Evolutionary conservation across 2,113 vertebrate genomes (phyloP).

Genomic region (Caretta caretta): DNA sequence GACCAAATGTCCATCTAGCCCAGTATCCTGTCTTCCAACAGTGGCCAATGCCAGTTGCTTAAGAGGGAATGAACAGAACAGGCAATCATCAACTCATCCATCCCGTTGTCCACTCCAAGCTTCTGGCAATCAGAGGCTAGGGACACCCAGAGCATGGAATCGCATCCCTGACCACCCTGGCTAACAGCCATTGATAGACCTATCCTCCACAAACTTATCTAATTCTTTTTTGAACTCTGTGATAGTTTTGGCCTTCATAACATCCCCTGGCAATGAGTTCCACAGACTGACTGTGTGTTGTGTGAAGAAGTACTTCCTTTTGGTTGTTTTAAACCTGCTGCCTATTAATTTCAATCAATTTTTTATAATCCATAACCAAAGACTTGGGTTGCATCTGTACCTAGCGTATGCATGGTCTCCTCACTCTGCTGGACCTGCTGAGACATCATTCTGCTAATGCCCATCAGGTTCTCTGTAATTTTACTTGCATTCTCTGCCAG

Average conservation of each 20-base stretch:
- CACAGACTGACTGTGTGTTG: neutral
- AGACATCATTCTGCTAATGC: constrained; percentile 97
- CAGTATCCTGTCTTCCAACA: neutral
- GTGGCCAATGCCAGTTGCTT: neutral
- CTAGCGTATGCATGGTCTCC: constrained; percentile 90
- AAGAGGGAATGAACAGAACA: neutral
- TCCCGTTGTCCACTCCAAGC: neutral
- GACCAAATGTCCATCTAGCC: neutral
- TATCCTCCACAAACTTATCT: neutral
- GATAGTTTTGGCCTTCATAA: neutral
- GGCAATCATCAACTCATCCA: neutral
- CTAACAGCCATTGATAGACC: neutral
- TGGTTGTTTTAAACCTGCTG: neutral
- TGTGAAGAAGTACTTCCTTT: neutral
- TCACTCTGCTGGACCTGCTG: constrained; percentile 96
- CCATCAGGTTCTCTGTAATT: constrained; percentile 96
- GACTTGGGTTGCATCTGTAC: constrained; percentile 69
- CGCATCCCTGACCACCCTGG: neutral
- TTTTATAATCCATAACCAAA: neutral
- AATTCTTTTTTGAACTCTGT: neutral
- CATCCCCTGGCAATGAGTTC: neutral
- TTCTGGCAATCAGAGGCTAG: neutral
- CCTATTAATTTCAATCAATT: neutral
- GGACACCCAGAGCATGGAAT: neutral
- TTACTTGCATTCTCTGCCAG: constrained; percentile 89